A percentile compares a stretch with the other conserved stretches of the same genome.
Evolutionary conservation across 1,140 invertebrate species (phyloP).

Genomic region (Archivesica marissinica): DNA sequence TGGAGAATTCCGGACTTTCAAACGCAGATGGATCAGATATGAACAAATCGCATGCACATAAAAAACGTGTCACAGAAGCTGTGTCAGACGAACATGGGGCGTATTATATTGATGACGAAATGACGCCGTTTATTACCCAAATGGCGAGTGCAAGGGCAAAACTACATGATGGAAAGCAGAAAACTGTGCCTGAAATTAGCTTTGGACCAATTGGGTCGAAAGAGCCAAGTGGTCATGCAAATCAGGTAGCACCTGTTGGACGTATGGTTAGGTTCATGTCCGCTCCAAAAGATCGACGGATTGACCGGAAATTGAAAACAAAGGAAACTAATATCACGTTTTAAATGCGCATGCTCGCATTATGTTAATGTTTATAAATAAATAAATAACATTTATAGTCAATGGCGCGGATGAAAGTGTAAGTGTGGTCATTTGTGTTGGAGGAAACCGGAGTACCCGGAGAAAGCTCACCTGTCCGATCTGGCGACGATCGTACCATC

Average conservation of each 20-base stretch:
- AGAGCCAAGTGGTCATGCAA: background rate
- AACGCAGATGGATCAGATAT: background rate
- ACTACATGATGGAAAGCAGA: background rate
- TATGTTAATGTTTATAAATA: background rate
- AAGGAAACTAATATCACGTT: background rate
- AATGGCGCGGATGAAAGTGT: background rate
- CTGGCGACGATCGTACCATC: no score
- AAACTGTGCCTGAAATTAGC: conserved; percentile 43
- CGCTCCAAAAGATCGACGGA: background rate
- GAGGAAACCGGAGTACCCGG: no score
- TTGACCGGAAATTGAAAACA: conserved; percentile 3
- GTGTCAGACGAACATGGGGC: conserved; percentile 26
- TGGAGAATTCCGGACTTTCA: conserved; percentile 17
- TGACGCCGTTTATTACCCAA: conserved; percentile 71
- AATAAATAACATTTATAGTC: background rate
- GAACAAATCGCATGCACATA: background rate
- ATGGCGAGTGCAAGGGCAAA: conserved; percentile 64
- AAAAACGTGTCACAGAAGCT: conserved; percentile 7
- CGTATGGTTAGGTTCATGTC: conserved; percentile 44
- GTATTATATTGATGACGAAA: conserved; percentile 58
- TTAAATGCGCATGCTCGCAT: no score
- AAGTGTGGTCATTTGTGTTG: no score
- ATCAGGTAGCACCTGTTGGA: background rate
- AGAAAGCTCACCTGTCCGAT: no score
- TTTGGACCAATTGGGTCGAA: background rate